A percentile compares a stretch with the other conserved stretches of the same genome.
These are phyloP conservation scores for Ptilorrhoa leucosticta DNA, from an alignment of 2,113 vertebrate species.

Conservation along the genomic window DNA sequence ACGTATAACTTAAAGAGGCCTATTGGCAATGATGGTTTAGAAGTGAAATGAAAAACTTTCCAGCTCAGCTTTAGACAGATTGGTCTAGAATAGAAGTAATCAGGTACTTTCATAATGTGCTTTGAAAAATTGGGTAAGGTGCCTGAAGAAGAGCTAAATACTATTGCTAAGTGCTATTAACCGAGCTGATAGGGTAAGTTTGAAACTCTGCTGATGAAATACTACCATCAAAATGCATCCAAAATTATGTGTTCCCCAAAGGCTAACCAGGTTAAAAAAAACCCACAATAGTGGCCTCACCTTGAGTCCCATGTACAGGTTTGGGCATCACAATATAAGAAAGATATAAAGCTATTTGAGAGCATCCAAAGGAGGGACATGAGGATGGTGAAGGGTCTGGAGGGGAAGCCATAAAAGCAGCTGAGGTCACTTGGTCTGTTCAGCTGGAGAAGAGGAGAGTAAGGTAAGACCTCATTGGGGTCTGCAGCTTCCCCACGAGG, in stretches of 20 bases:
- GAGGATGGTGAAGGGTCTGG: background rate
- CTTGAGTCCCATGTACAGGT: background rate
- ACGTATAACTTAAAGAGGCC: background rate
- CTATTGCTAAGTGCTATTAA: background rate
- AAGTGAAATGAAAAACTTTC: background rate
- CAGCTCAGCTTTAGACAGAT: background rate
- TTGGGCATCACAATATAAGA: background rate
- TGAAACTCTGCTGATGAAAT: background rate
- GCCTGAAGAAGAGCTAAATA: background rate
- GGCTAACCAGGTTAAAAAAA: background rate
- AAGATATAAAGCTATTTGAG: background rate
- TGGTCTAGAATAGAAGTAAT: background rate
- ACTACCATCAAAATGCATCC: background rate
- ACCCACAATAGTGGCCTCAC: background rate
- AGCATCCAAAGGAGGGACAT: background rate
- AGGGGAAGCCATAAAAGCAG: background rate
- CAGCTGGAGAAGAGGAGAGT: background rate
- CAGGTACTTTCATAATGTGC: background rate
- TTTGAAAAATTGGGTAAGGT: background rate
- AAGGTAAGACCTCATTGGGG: accelerated
- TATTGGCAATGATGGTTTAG: background rate
- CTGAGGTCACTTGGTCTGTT: background rate
- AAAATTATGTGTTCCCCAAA: background rate
- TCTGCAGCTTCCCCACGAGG: background rate
- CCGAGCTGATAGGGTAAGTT: background rate